These are phyloP conservation scores for Spisula subtruncata DNA, from an alignment of 2,888 invertebrate genomes.

Conservation along the genomic window DNA sequence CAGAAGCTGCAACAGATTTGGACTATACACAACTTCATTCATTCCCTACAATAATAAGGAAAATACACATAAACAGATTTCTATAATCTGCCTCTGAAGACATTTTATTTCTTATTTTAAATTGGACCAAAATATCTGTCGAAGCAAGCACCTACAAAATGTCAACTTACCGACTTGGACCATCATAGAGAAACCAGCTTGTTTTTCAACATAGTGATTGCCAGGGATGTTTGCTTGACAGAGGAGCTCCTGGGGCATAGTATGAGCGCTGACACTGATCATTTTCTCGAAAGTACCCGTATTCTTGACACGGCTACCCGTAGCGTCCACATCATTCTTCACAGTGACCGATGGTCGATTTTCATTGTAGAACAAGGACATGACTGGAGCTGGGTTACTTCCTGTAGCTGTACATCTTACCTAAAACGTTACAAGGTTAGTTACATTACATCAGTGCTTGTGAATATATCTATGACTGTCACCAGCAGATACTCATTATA, in stretches of 20 bases:
- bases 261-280: constrained; percentile 15
- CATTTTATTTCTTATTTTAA: too few species aligned
- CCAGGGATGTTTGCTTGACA: constrained; percentile 54
- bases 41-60: too few species aligned
- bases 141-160: neutral
- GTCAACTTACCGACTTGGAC: constrained; percentile 57
- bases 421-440: constrained; percentile 12
- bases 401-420: constrained; percentile 51
- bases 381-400: constrained; percentile 61
- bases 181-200: constrained; percentile 51
- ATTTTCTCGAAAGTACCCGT: neutral
- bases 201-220: constrained; percentile 14
- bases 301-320: constrained; percentile 24
- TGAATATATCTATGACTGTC: too few species aligned
- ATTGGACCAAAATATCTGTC: too few species aligned
- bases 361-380: constrained; percentile 46
- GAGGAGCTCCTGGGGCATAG: constrained; percentile 8
- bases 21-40: too few species aligned
- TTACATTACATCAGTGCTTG: too few species aligned
- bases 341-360: neutral
- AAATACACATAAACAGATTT: too few species aligned
- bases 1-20: too few species aligned
- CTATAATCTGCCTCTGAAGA: too few species aligned
- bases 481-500: too few species aligned
- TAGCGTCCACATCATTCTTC: neutral